Base-by-base conservation (phyloP, 2,888 invertebrate species). In the Cheilosia scutellata region DNA sequence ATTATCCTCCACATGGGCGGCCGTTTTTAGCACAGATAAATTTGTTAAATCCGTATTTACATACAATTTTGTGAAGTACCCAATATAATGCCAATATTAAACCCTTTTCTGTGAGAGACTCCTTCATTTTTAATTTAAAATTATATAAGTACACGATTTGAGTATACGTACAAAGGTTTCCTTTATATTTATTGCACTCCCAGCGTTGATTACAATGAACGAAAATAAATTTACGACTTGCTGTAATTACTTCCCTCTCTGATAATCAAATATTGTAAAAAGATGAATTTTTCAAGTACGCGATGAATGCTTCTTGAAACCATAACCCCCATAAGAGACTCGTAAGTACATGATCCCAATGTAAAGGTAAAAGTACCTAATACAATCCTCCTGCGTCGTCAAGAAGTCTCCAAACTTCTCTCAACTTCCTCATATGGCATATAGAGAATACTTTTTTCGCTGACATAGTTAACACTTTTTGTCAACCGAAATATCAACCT, bases 401-500 rank as follows among this genome's bases (percentile, higher is more conserved):
- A 25, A 55, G 25, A 53, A 65, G 29, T 51, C 74, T 65, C 65
- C 55, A 51, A 74, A 80, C 65, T 80, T 51, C 65, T 65, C 65
- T 42, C 58, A 74, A 80, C 65, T 80, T 62, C 29, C 42, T 49
- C 31, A 29, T 62, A 76, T 68, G 11, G 9, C 31, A 20, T 63
- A 68, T 63, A 68, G 27, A 68, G 37, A 9, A 5, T 37, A 55
- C 20, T 53, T 49, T 31, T n/a, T 51, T 37, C 60, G 16, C 47
- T 62, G 49, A 53, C 29, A 49, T 68, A 79, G 74, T 72, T 86
- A 72, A 68, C 53, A 68, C 60, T 71, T 82, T 75, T 66, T 71
- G 66, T 62, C 71, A 83, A 63, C 49, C 70, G 53, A 86, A 86
- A 72, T 82, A 76, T 82, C 49, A 72, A 72, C 27, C 27, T 60